phyloP scores from a whole-genome alignment of 2,113 vertebrate species.

The Brachyhypopomus gauderio region DNA sequence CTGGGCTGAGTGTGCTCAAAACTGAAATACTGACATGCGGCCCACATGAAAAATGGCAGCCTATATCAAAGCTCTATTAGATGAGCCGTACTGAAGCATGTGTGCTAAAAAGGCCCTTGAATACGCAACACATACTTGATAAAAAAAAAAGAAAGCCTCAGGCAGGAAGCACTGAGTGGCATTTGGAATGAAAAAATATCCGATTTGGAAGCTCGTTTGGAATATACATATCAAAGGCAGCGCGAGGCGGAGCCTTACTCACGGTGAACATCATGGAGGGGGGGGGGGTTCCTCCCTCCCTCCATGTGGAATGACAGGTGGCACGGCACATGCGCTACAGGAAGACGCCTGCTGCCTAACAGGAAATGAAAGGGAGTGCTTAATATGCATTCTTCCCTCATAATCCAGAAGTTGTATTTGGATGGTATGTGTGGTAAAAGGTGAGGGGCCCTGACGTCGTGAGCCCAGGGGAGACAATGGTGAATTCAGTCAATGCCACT shows the following conservation, averaged over 20 bases:
- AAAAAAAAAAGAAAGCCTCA: constrained; percentile 67
- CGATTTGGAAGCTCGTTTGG: constrained; percentile 72
- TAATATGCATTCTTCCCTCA: constrained; percentile 64
- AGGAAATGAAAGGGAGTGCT: constrained; percentile 72
- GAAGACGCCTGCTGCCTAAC: constrained; percentile 65
- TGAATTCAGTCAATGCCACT: constrained; percentile 59
- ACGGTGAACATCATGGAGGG: constrained; percentile 50
- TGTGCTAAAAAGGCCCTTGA: constrained; percentile 61
- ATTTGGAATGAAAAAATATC: constrained; percentile 66
- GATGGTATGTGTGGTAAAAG: constrained; percentile 75
- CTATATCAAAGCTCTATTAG: constrained; percentile 73
- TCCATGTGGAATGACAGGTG: constrained; percentile 51
- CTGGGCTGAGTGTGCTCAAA: constrained; percentile 59
- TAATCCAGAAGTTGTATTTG: constrained; percentile 77
- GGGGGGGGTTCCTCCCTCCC: constrained; percentile 55
- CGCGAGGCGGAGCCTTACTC: constrained; percentile 70
- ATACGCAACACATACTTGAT: constrained; percentile 71
- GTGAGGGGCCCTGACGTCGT: constrained; percentile 67
- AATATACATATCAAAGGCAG: constrained; percentile 78
- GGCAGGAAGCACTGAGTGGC: constrained; percentile 66
- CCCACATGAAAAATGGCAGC: constrained; percentile 59
- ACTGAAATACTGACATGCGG: constrained; percentile 60
- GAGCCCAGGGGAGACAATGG: constrained; percentile 70
- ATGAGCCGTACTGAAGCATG: constrained; percentile 56
- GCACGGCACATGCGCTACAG: constrained; percentile 29